These are phyloP conservation scores for Mimumesa dahlbomi DNA, from an alignment of 2,888 invertebrate species.

Conservation along the genomic window DNA sequence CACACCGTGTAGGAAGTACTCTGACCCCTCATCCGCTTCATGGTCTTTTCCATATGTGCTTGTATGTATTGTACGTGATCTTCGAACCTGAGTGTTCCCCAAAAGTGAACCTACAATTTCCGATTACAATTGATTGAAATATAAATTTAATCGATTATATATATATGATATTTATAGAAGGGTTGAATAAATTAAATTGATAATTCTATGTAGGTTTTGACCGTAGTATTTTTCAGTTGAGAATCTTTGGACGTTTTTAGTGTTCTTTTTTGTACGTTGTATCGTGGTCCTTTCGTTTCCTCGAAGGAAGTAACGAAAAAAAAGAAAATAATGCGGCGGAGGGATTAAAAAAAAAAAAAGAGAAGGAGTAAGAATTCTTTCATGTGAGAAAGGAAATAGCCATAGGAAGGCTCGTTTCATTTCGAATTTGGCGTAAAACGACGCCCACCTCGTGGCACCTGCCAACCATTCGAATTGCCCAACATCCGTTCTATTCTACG, in stretches of 20 bases:
- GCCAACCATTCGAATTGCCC: conserved; percentile 69
- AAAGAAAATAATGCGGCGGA: too few relatives aligned
- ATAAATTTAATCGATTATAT: too few relatives aligned
- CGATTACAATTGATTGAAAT: too few relatives aligned
- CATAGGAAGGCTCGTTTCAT: conserved; percentile 62
- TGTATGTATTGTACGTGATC: conserved; percentile 59
- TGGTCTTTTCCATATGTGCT: conserved; percentile 69
- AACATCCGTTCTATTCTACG: conserved; percentile 71
- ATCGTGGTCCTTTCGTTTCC: not conserved
- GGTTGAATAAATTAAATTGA: too few relatives aligned
- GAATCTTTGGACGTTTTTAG: too few relatives aligned
- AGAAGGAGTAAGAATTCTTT: conserved; percentile 27
- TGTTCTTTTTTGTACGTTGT: too few relatives aligned
- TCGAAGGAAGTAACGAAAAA: not conserved
- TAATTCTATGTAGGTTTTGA: too few relatives aligned
- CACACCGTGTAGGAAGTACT: conserved; percentile 76
- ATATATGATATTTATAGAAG: too few relatives aligned
- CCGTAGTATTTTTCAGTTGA: too few relatives aligned
- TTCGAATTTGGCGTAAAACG: conserved; percentile 69
- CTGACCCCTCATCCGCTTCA: conserved; percentile 78
- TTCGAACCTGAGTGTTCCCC: conserved; percentile 52
- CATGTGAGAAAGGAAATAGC: conserved; percentile 40
- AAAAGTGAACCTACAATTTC: too few relatives aligned
- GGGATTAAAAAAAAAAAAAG: not conserved
- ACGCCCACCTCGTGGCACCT: conserved; percentile 72